These are phyloP conservation scores for Oxycera nigricornis DNA, from an alignment of 2,888 invertebrate genomes.

Conservation along the genomic window DNA sequence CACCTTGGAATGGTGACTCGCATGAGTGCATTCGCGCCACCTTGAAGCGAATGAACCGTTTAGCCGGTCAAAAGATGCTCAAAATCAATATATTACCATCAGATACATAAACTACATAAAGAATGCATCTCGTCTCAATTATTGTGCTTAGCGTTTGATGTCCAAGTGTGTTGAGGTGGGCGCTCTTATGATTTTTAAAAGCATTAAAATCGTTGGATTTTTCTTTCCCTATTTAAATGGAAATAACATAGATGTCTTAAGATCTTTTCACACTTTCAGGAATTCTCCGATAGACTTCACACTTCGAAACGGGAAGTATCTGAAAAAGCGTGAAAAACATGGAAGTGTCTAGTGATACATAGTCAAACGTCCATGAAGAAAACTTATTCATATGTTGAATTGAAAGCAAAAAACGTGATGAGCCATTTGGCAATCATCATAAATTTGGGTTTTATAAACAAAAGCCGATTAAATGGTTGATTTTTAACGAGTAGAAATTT, in stretches of 20 bases:
- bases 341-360: too few relatives aligned
- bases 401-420: not conserved
- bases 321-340: not conserved
- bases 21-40: not conserved
- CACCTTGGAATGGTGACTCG: not conserved
- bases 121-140: slow-evolving; percentile 13
- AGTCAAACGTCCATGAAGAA: not conserved
- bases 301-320: not conserved
- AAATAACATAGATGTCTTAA: not conserved
- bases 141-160: not conserved
- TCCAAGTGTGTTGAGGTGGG: not conserved
- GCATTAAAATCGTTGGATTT: not conserved
- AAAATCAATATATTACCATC: not conserved
- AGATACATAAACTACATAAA: not conserved
- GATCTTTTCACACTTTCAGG: slow-evolving; percentile 23
- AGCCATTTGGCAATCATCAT: slow-evolving; percentile 33
- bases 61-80: not conserved
- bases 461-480: slow-evolving; percentile 16
- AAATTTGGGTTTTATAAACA: slow-evolving; percentile 26
- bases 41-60: not conserved
- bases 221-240: too few relatives aligned
- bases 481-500: not conserved
- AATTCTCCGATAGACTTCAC: not conserved
- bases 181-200: slow-evolving; percentile 20
- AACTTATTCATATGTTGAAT: not conserved